A percentile compares a stretch with the other conserved stretches of the same genome.
These are phyloP conservation scores for Delphinus delphis DNA, from an alignment of 2,113 vertebrate species.

Conservation along the genomic window DNA sequence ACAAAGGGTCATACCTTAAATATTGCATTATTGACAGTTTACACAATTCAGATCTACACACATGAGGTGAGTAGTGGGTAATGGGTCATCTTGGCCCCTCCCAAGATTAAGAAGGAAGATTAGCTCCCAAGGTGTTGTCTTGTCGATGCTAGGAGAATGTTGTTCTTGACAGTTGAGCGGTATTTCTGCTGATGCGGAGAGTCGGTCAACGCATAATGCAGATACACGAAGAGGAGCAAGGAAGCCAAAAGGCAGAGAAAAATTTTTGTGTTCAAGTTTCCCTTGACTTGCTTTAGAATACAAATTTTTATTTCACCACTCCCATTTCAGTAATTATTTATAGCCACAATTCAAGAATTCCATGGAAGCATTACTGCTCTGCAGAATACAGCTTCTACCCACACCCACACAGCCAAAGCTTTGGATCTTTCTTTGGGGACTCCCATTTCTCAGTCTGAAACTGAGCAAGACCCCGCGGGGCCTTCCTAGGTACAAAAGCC, in stretches of 20 bases:
- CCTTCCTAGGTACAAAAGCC: background rate
- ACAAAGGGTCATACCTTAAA: background rate
- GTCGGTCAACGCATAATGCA: background rate
- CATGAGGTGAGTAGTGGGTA: accelerated
- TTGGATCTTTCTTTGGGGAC: background rate
- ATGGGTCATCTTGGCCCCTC: background rate
- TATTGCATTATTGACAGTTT: background rate
- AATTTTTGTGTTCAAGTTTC: background rate
- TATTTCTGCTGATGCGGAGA: background rate
- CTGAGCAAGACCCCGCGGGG: background rate
- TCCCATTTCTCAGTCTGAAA: background rate
- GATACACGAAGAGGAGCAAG: background rate
- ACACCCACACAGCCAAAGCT: background rate
- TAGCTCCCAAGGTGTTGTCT: background rate
- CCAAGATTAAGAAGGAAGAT: background rate
- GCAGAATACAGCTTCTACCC: background rate
- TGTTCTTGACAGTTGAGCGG: background rate
- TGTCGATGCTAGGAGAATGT: background rate
- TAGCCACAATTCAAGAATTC: background rate
- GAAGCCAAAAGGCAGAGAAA: background rate
- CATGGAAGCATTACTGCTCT: no score
- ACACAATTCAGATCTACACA: background rate
- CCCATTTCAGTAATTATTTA: background rate
- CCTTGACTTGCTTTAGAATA: background rate
- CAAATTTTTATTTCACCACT: background rate